These are phyloP conservation scores for Ditula angustiorana DNA, from an alignment of 2,888 invertebrate species.

Conservation along the genomic window DNA sequence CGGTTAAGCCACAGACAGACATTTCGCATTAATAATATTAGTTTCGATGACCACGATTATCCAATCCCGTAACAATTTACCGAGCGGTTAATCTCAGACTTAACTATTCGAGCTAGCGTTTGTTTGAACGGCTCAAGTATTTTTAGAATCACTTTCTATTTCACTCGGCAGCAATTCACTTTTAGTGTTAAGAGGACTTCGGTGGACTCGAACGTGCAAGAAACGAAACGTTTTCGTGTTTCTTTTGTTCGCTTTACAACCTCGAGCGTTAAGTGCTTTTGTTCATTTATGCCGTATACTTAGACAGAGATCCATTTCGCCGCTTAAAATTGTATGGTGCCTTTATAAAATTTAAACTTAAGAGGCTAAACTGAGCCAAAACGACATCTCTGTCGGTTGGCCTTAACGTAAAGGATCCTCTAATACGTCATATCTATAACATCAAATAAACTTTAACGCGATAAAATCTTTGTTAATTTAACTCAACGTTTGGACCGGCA, in stretches of 20 bases:
- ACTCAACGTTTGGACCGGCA: no score
- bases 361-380: no score
- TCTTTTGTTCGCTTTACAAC: background rate
- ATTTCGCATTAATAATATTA: no score
- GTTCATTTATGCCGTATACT: background rate
- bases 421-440: no score
- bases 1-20: no score
- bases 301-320: no score
- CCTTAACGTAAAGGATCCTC: no score
- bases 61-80: slow-evolving; percentile 1
- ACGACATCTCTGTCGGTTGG: no score
- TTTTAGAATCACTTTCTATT: slow-evolving; percentile 46
- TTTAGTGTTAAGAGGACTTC: slow-evolving; percentile 28
- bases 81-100: background rate
- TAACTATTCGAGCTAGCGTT: slow-evolving; percentile 1
- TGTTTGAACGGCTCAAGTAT: slow-evolving; percentile 33
- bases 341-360: no score
- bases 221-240: background rate
- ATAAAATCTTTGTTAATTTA: no score
- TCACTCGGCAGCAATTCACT: slow-evolving; percentile 34
- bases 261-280: background rate
- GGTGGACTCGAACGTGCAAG: background rate
- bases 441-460: no score
- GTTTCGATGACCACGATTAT: background rate
- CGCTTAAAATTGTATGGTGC: no score